Evolutionary conservation across 2,797 vertebrate species (phyloP), one percentile per base, ranked within the genome.

Genomic region (Notolabrus celidotus): DNA sequence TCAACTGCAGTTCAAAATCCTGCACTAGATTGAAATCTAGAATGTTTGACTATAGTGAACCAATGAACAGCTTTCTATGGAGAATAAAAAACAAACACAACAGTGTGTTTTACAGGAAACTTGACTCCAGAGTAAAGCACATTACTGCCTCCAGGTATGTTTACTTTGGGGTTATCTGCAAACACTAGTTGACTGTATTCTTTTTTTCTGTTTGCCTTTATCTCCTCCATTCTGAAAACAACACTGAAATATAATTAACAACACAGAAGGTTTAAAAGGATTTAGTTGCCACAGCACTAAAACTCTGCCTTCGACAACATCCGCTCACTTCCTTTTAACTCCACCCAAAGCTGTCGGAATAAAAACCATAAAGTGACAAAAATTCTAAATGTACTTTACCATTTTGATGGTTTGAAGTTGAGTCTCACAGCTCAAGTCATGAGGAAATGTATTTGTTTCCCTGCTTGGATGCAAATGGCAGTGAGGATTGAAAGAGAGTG

Each of bases 311-410:
- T n/a, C 10, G 0, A 61, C 61, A 71, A 36, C 57, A 63, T 16
- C 20, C 61, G 46, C 17, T 66, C 42, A 84, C 85, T 88, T 90
- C 81, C 81, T 74, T 57, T 42, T 83, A 36, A 25, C 43, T 59
- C 38, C 31, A 36, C 22, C 38, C 33, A 54, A 57, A 60, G 36
- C 27, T 38, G 17, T 20, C 60, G 52, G 14, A 62, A 17, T 11
- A 3, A 31, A 46, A 72, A 57, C 20, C 0, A 36, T 60, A 67
- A 50, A 38, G 43, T 41, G 16, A 66, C 3, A 1, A 63, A 70
- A 79, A 51, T 39, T 39, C 49, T 79, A 80, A 49, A 4, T 0
- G 23, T 80, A 90, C 86, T 34, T 91, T 91, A 94, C 93, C 93
- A 92, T 94, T 51, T 69, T 89, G 68, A 77, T 71, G n/a, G 64